phyloP scores from a whole-genome alignment of 2,113 vertebrate genomes.

The Orthonyx spaldingii region DNA sequence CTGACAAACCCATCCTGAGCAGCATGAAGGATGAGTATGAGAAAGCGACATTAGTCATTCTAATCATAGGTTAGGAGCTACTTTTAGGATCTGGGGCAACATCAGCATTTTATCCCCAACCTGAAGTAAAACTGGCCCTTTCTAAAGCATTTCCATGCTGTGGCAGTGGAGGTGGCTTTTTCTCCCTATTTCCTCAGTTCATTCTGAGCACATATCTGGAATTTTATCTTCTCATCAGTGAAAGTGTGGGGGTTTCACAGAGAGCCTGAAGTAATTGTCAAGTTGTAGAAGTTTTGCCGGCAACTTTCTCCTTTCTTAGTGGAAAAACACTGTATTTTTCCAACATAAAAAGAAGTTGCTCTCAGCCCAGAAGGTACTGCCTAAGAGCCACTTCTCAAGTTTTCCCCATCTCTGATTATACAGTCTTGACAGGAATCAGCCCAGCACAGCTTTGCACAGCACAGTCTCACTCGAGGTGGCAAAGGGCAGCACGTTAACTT shows the following conservation, averaged over 20 bases:
- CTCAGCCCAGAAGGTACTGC: neutral
- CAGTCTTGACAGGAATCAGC: neutral
- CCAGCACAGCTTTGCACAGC: neutral
- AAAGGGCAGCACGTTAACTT: conserved; percentile 31
- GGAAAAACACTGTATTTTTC: conserved; percentile 8
- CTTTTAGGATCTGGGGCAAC: neutral
- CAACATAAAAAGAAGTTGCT: conserved; percentile 6
- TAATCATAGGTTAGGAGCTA: neutral
- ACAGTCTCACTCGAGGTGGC: neutral
- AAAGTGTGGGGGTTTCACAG: neutral
- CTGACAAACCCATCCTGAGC: neutral
- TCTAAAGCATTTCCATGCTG: neutral
- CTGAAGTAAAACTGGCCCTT: neutral
- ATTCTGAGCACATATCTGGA: neutral
- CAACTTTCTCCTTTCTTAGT: neutral
- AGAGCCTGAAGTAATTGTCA: conserved; percentile 7
- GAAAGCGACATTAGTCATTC: neutral
- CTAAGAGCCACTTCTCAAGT: conserved; percentile 3
- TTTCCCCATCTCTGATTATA: conserved; percentile 20
- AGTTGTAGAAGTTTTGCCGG: conserved; percentile 15
- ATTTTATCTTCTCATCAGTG: neutral
- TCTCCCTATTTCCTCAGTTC: neutral
- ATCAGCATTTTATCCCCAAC: neutral
- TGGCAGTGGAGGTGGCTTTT: neutral
- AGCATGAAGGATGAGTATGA: neutral